phyloP scores from a whole-genome alignment of 2,797 vertebrate genomes.

The Podargus strigoides region DNA sequence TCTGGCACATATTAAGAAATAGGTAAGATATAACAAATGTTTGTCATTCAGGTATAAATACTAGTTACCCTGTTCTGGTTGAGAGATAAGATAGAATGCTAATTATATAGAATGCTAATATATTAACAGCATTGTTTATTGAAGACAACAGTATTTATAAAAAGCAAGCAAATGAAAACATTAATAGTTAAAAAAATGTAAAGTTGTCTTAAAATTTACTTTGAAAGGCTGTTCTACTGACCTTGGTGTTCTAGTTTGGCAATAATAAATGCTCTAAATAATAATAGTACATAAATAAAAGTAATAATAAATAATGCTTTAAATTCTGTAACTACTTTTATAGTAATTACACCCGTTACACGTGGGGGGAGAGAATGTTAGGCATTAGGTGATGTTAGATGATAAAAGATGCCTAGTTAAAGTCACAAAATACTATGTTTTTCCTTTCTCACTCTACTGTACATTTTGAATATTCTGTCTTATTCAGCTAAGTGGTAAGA shows the following conservation, averaged over 20 bases:
- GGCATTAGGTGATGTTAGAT: not conserved
- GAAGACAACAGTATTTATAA: not conserved
- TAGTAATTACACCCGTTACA: not conserved
- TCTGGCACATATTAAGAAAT: slow-evolving; percentile 15
- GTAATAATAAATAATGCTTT: not conserved
- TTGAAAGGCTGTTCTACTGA: not conserved
- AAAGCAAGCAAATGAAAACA: not conserved
- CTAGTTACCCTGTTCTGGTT: not conserved
- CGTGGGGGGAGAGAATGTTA: not conserved
- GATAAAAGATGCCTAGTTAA: not conserved
- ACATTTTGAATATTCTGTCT: not conserved
- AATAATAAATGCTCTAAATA: not conserved
- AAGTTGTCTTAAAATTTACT: not conserved
- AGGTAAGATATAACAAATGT: not conserved
- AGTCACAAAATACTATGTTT: not conserved
- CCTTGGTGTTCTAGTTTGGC: not conserved
- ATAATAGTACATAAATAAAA: not conserved
- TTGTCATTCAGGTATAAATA: not conserved
- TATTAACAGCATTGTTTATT: not conserved
- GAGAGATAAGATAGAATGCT: not conserved
- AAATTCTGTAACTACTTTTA: not conserved
- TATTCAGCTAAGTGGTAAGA: not conserved
- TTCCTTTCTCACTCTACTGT: not conserved
- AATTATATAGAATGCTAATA: not conserved
- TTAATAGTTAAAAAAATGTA: not conserved